Conservation (phyloP, 23 tunicate species). For the Trididemnum clinides region DNA sequence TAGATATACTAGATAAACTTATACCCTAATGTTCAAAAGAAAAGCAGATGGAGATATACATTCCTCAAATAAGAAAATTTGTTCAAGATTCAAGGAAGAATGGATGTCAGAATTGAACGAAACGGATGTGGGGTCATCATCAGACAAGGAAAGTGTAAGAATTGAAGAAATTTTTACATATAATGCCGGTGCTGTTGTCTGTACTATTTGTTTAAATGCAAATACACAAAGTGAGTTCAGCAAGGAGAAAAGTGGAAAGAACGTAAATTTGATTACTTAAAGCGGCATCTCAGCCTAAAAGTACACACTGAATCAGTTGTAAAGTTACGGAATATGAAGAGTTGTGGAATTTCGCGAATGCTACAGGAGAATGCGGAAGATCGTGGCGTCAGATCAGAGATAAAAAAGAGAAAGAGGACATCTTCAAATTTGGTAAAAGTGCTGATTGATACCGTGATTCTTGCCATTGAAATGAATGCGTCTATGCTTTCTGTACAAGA, state of each 20-base stretch:
- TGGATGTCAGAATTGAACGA: slow-evolving; percentile 9
- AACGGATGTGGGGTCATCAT: slow-evolving; percentile 6
- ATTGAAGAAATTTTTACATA: background rate
- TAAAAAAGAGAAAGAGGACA: background rate
- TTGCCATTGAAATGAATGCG: slow-evolving; percentile 11
- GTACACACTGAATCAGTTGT: slow-evolving; percentile 3
- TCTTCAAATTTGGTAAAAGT: slow-evolving; percentile 1
- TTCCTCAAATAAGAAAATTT: background rate
- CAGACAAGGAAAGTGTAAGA: background rate
- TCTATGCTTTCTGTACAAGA: slow-evolving; percentile 11
- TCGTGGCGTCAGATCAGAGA: slow-evolving; percentile 7
- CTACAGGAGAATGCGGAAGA: slow-evolving; percentile 9
- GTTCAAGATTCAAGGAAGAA: background rate
- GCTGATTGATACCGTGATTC: slow-evolving; percentile 4
- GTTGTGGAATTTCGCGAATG: background rate
- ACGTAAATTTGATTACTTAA: slow-evolving; percentile 10
- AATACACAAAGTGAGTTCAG: slow-evolving; percentile 13
- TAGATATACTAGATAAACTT: too few relatives aligned
- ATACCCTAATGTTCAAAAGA: slow-evolving; percentile 7
- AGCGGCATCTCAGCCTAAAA: slow-evolving; percentile 4
- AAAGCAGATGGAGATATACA: slow-evolving; percentile 4
- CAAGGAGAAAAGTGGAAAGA: slow-evolving; percentile 19
- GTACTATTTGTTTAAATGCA: background rate
- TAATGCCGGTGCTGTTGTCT: background rate
- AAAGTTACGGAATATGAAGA: slow-evolving; percentile 5